phyloP scores from a whole-genome alignment of 2,888 invertebrate genomes.

The Agrochola circellaris region DNA sequence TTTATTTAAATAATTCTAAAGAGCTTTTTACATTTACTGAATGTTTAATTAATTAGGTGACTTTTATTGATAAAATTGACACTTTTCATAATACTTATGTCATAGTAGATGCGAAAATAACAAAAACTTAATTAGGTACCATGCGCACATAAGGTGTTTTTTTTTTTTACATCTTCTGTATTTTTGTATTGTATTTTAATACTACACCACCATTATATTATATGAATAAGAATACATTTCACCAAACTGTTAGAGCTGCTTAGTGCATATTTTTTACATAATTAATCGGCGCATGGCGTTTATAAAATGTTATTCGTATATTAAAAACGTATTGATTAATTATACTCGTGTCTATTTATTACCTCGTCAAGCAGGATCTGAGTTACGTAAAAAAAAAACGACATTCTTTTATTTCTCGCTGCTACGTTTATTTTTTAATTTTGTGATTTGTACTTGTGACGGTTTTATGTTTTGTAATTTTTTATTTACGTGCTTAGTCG shows the following conservation, averaged over 20 bases:
- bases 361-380: slow-evolving; percentile 62
- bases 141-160: background rate
- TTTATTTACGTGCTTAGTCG: background rate
- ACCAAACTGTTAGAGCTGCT: background rate
- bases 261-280: slow-evolving; percentile 22
- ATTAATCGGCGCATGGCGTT: slow-evolving; percentile 29
- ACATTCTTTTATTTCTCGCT: slow-evolving; percentile 28
- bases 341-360: slow-evolving; percentile 39
- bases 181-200: background rate
- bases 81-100: background rate
- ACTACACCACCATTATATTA: background rate
- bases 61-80: background rate
- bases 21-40: slow-evolving; percentile 2
- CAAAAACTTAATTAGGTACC: background rate
- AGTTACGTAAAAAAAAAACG: slow-evolving; percentile 44
- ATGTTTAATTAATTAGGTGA: slow-evolving; percentile 1
- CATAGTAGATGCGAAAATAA: background rate
- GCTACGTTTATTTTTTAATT: background rate
- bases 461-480: background rate
- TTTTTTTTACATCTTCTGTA: background rate
- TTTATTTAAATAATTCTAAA: slow-evolving; percentile 37
- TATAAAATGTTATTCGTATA: slow-evolving; percentile 23
- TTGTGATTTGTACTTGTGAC: background rate
- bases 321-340: slow-evolving; percentile 51
- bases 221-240: background rate